Evolutionary conservation across 2,113 vertebrate species (phyloP).

Genomic region (Clarias batrachus): DNA sequence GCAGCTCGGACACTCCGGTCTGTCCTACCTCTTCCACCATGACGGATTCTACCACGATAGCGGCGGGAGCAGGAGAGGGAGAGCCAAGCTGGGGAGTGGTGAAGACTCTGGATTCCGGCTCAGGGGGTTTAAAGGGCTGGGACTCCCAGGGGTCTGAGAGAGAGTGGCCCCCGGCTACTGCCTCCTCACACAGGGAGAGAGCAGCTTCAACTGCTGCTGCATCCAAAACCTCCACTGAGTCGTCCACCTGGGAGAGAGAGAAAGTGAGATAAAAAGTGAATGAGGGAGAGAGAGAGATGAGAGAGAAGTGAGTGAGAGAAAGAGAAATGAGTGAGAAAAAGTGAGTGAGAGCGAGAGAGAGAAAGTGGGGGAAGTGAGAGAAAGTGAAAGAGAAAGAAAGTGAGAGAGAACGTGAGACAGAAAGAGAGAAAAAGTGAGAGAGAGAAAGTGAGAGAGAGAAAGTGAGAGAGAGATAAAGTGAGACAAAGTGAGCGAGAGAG

Average conservation of each 20-base stretch:
- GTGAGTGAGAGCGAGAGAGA: too few relatives aligned
- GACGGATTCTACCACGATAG: conserved; percentile 56
- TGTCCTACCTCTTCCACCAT: conserved; percentile 25
- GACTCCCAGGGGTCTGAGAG: conserved; percentile 90
- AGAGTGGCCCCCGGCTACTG: conserved; percentile 83
- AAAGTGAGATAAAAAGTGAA: conserved; percentile 16
- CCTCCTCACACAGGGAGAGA: conserved; percentile 92
- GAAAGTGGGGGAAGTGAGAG: too few relatives aligned
- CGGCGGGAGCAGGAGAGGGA: background rate
- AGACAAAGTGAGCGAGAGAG: too few relatives aligned
- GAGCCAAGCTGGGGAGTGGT: conserved; percentile 1
- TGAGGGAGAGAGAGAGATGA: too few relatives aligned
- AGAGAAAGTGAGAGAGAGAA: too few relatives aligned
- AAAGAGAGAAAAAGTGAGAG: too few relatives aligned
- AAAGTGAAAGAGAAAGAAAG: too few relatives aligned
- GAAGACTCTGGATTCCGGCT: conserved; percentile 47
- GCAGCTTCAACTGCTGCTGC: conserved; percentile 95
- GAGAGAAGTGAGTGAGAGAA: background rate
- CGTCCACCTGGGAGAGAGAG: conserved; percentile 80
- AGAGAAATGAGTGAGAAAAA: too few relatives aligned
- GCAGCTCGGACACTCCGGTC: background rate
- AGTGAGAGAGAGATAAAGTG: too few relatives aligned
- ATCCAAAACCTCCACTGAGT: conserved; percentile 91
- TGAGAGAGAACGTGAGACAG: too few relatives aligned
- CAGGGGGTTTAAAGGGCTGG: conserved; percentile 66